Evolutionary conservation across 2,888 invertebrate genomes (phyloP), one percentile per base, ranked within the genome.

Genomic region (Pammene aurita): DNA sequence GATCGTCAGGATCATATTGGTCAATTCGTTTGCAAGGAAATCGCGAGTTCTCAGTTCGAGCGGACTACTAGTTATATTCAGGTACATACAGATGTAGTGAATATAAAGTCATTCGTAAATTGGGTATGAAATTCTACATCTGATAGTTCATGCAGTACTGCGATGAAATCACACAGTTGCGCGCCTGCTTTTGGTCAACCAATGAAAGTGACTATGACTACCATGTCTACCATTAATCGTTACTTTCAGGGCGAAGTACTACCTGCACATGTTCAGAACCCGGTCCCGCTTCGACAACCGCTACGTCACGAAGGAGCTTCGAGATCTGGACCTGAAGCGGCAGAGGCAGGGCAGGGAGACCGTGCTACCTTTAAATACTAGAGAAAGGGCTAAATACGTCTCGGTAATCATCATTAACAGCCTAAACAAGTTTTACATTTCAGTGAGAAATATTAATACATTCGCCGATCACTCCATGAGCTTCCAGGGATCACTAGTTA

Each of bases 241-340:
- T 48, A 18, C 7, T 82, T 85, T 41, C 79, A 96, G 96, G 78
- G 95, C 95, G 0, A 89, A 95, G 72, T 92, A 94, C 74, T 97
- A 96, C 79, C 94, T 96, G 75, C 90, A 94, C 75, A 96, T 95
- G 87, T 97, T 94, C 83, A 87, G 96, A 77, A 94, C 94, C 0
- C 93, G 93, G 69, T 95, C 95, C 10, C 92, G 94, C 4, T 97
- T 94, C 78, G 96, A 96, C 79, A 97, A 97, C 79, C 90, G 93
- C 11, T 96, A 95, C 77, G 90, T 97, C 0, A 96, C 95, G 0
- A 90, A 93, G 68, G 93, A 95, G 73, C 92, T 97, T 56, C 87
- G 94, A 0, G 90, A 93, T 44, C 92, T 96, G 42, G 96, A 96
- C 77, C 76, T 93, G 38, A 88, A 93, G 72, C 92, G 96, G 72